Conservation (phyloP, 2,113 vertebrate genomes). For the Xyrauchen texanus region DNA sequence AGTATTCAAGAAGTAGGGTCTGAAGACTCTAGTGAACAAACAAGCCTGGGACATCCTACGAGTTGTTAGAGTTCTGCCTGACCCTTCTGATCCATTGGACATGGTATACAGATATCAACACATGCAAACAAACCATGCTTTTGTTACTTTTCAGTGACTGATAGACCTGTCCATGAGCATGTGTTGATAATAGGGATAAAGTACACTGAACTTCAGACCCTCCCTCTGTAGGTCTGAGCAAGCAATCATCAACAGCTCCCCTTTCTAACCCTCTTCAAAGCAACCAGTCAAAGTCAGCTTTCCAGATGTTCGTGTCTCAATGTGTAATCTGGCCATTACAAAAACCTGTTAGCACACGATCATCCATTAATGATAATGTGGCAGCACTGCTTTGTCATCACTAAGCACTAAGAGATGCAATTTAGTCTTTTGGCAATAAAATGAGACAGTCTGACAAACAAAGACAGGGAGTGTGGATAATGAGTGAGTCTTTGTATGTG, state of each 20-base stretch:
- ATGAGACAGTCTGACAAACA: neutral
- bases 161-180: neutral
- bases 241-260: neutral
- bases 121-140: constrained; percentile 21
- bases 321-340: neutral
- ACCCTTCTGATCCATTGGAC: neutral
- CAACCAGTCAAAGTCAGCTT: neutral
- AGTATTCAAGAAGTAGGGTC: neutral
- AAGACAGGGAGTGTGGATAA: neutral
- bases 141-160: neutral
- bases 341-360: constrained; percentile 5
- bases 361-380: neutral
- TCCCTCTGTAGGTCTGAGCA: constrained; percentile 22
- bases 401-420: neutral
- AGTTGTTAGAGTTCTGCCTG: constrained; percentile 4
- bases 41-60: neutral
- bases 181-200: neutral
- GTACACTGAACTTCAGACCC: neutral
- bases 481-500: neutral
- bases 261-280: neutral
- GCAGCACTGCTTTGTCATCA: neutral
- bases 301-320: constrained; percentile 31
- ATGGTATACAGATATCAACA: neutral
- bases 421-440: neutral
- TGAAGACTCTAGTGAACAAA: neutral